These are phyloP conservation scores for Cranoglanis bouderius DNA, from an alignment of 2,113 vertebrate species.

Conservation along the genomic window DNA sequence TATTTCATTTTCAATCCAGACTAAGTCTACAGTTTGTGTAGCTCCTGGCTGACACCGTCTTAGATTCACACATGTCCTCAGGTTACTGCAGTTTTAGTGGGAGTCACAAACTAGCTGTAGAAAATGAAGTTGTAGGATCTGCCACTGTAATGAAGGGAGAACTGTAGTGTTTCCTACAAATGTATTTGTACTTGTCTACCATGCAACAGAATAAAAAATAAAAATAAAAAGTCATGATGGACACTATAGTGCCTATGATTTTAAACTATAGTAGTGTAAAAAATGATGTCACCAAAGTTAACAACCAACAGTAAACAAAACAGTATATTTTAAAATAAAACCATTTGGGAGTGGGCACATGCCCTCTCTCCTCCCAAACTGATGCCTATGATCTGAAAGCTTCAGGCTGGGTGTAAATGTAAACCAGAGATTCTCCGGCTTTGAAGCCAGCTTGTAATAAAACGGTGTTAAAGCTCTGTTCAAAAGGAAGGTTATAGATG, in stretches of 20 bases:
- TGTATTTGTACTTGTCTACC: not conserved
- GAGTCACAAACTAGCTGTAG: not conserved
- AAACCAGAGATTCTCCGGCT: conserved; percentile 26
- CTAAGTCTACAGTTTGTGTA: not conserved
- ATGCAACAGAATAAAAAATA: not conserved
- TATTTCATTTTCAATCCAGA: not conserved
- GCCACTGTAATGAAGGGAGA: not conserved
- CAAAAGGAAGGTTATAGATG: conserved; percentile 38
- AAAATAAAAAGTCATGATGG: not conserved
- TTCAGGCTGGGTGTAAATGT: conserved; percentile 43
- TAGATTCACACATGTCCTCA: not conserved
- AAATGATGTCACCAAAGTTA: not conserved
- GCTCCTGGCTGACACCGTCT: not conserved
- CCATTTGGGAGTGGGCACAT: not conserved
- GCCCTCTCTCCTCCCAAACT: not conserved
- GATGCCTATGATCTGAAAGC: not conserved
- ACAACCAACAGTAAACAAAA: not conserved
- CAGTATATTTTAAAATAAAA: too few species aligned
- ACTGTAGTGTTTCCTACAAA: not conserved
- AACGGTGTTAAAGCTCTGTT: conserved; percentile 38
- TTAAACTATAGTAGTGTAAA: not conserved
- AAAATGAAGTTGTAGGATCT: not conserved
- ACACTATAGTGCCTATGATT: not conserved
- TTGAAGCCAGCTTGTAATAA: conserved; percentile 50
- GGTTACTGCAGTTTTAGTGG: not conserved